Conservation (phyloP, 2,888 invertebrate genomes). For the Hyposoter didymator region DNA sequence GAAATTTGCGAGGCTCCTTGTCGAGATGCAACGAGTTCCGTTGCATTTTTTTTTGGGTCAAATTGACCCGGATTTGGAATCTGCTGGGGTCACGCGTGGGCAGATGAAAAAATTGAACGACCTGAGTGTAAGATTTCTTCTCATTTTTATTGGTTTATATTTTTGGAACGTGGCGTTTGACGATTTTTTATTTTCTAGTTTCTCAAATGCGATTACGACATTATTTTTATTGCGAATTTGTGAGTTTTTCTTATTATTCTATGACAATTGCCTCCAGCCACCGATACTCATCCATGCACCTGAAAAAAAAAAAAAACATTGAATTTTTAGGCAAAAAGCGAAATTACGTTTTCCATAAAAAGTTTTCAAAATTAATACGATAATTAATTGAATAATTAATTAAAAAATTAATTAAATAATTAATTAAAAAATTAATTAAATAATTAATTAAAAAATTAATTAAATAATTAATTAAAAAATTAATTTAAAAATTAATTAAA, state of each 20-base stretch:
- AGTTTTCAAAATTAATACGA: no score
- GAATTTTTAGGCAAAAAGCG: background rate
- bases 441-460: no score
- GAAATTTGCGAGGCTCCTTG: background rate
- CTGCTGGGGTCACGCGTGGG: conserved; percentile 3
- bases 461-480: no score
- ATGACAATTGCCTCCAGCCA: background rate
- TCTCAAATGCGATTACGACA: conserved; percentile 16
- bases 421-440: no score
- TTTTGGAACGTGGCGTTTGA: conserved; percentile 38
- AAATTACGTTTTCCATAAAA: background rate
- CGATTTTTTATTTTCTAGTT: conserved; percentile 28
- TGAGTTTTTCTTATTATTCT: background rate
- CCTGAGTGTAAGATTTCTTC: conserved; percentile 27
- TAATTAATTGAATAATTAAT: no score
- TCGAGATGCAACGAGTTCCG: no score
- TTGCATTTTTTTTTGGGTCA: background rate
- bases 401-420: no score
- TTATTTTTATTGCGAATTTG: background rate
- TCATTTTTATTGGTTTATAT: conserved; percentile 10
- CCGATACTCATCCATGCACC: conserved; percentile 27
- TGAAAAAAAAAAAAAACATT: conserved; percentile 5
- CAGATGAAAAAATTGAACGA: conserved; percentile 41
- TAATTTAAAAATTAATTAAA: no score
- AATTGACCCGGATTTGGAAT: background rate